Conservation (phyloP, 2,113 vertebrate species). For the Mola mola region DNA sequence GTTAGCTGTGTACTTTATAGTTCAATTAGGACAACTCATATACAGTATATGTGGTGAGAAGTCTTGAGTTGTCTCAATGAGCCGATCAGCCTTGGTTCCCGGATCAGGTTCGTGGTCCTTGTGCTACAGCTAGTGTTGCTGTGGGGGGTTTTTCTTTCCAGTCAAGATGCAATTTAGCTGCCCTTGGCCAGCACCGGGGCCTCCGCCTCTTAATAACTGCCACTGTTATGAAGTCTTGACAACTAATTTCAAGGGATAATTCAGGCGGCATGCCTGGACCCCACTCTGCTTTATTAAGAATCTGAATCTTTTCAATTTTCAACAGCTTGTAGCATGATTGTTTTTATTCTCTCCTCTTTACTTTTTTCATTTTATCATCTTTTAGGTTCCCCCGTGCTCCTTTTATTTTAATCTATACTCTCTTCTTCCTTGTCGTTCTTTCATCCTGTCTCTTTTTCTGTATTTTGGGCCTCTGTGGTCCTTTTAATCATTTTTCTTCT, state of each 20-base stretch:
- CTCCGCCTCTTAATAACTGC: slow-evolving; percentile 97
- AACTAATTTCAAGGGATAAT: slow-evolving; percentile 87
- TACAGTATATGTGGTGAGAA: slow-evolving; percentile 8
- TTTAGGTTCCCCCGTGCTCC: background rate
- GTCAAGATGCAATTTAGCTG: slow-evolving; percentile 94
- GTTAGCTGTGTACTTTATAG: background rate
- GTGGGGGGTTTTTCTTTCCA: slow-evolving; percentile 66
- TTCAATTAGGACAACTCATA: background rate
- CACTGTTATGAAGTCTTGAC: slow-evolving; percentile 94
- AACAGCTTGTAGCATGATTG: slow-evolving; percentile 85
- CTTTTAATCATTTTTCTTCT: background rate
- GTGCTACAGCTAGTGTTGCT: slow-evolving; percentile 60
- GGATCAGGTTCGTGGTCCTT: background rate
- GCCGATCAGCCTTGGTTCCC: slow-evolving; percentile 7
- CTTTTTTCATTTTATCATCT: background rate
- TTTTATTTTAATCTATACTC: background rate
- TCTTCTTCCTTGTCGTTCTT: no score
- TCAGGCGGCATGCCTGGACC: slow-evolving; percentile 57
- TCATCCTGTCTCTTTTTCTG: no score
- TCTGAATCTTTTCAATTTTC: slow-evolving; percentile 90
- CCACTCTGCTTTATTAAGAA: slow-evolving; percentile 92
- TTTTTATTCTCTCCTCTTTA: slow-evolving; percentile 77
- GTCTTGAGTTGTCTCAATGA: background rate
- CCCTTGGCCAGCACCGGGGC: slow-evolving; percentile 86
- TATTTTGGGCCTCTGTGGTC: no score